Conservation (phyloP, 2,888 invertebrate species). For the Platerodrilus igneus region DNA sequence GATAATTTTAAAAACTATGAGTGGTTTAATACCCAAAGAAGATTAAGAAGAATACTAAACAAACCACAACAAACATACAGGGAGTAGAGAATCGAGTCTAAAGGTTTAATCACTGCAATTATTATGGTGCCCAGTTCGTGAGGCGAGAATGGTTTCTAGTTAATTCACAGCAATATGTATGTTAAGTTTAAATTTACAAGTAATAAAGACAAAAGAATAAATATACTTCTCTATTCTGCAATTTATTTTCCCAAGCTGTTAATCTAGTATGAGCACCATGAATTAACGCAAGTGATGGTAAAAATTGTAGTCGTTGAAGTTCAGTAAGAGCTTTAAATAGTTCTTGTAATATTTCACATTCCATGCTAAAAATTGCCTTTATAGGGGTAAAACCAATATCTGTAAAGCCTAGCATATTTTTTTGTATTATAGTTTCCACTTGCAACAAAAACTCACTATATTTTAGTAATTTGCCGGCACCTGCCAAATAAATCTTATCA, state of each 20-base stretch:
- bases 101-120: too few species aligned
- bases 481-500: constrained; percentile 53
- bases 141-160: too few species aligned
- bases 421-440: constrained; percentile 50
- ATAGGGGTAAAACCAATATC: constrained; percentile 58
- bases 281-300: constrained; percentile 59
- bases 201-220: too few species aligned
- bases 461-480: constrained; percentile 49
- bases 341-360: constrained; percentile 62
- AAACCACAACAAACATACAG: too few species aligned
- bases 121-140: too few species aligned
- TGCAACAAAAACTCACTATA: constrained; percentile 50
- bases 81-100: too few species aligned
- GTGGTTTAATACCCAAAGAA: too few species aligned
- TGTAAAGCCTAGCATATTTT: constrained; percentile 52
- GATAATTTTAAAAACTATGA: too few species aligned
- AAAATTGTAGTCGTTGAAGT: constrained; percentile 60
- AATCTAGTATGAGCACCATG: constrained; percentile 63
- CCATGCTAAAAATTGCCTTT: constrained; percentile 57
- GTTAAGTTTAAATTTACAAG: too few species aligned
- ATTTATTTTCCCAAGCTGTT: constrained; percentile 58
- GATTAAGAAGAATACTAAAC: too few species aligned
- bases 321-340: constrained; percentile 59
- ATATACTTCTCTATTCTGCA: constrained; percentile 60
- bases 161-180: too few species aligned